phyloP scores from a whole-genome alignment of 2,113 vertebrate genomes.

The Hyaena hyaena region DNA sequence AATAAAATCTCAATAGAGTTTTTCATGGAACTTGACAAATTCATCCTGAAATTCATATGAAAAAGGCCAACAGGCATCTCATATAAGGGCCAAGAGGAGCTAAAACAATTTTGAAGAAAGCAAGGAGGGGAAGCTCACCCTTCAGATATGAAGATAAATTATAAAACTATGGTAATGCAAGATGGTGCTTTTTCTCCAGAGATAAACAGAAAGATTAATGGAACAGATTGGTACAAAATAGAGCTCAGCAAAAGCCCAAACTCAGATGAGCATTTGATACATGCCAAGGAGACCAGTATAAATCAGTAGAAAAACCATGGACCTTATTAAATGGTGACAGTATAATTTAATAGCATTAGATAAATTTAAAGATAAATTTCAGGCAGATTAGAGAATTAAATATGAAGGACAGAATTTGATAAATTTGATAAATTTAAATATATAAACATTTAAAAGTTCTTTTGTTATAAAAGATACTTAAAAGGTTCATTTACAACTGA shows the following conservation, averaged over 20 bases:
- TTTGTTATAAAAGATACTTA: not conserved
- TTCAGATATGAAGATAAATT: conserved; percentile 29
- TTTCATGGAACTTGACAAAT: conserved; percentile 12
- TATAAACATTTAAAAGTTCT: not conserved
- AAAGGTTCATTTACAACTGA: not conserved
- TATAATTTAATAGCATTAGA: not conserved
- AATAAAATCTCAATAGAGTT: conserved; percentile 15
- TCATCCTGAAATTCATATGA: not conserved
- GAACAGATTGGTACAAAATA: not conserved
- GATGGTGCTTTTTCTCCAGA: not conserved
- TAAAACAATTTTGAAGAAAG: conserved; percentile 27
- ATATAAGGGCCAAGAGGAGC: not conserved
- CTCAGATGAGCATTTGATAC: not conserved
- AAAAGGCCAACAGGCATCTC: not conserved
- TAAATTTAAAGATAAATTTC: not conserved
- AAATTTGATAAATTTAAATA: not conserved
- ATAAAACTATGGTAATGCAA: not conserved
- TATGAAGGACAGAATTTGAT: not conserved
- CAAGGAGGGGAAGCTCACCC: not conserved
- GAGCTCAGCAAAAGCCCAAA: not conserved
- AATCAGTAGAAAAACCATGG: not conserved
- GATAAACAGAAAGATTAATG: conserved; percentile 6
- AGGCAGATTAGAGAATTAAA: not conserved
- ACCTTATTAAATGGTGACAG: not conserved
- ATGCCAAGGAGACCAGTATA: not conserved